These are phyloP conservation scores for Neostethus bicornis DNA, from an alignment of 2,797 vertebrate genomes.

Conservation along the genomic window DNA sequence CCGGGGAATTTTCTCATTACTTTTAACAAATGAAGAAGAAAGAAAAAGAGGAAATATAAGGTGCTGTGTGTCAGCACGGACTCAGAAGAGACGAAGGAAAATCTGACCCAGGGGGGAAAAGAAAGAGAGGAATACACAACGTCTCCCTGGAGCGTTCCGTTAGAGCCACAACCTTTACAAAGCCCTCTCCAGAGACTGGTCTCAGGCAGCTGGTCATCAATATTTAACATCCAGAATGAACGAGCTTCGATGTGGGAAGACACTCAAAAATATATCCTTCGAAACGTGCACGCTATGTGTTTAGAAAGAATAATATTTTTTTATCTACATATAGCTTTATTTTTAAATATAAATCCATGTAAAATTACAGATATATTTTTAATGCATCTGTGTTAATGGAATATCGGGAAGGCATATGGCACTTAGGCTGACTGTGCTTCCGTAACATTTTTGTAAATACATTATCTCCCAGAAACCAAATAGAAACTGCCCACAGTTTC, in stretches of 20 bases:
- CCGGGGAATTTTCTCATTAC: slow-evolving; percentile 28
- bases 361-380: no score
- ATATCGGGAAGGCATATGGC: no score
- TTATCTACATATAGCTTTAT: no score
- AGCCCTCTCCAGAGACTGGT: slow-evolving; percentile 37
- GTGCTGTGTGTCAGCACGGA: slow-evolving; percentile 32
- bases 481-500: no score
- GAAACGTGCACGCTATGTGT: no score
- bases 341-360: no score
- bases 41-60: slow-evolving; percentile 22
- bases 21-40: slow-evolving; percentile 26
- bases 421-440: no score
- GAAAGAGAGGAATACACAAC: slow-evolving; percentile 44
- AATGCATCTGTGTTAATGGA: no score
- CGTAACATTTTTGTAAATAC: no score
- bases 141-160: slow-evolving; percentile 46
- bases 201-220: slow-evolving; percentile 54
- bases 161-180: slow-evolving; percentile 65
- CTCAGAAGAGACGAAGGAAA: slow-evolving; percentile 9
- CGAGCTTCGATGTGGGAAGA: slow-evolving; percentile 21
- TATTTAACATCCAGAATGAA: slow-evolving; percentile 62
- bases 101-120: slow-evolving; percentile 40
- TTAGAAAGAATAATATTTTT: no score
- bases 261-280: no score
- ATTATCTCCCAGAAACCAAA: no score